Evolutionary conservation across 64 coral and sea anemone genomes (phyloP).

Genomic region (Stylophora pistillata): DNA sequence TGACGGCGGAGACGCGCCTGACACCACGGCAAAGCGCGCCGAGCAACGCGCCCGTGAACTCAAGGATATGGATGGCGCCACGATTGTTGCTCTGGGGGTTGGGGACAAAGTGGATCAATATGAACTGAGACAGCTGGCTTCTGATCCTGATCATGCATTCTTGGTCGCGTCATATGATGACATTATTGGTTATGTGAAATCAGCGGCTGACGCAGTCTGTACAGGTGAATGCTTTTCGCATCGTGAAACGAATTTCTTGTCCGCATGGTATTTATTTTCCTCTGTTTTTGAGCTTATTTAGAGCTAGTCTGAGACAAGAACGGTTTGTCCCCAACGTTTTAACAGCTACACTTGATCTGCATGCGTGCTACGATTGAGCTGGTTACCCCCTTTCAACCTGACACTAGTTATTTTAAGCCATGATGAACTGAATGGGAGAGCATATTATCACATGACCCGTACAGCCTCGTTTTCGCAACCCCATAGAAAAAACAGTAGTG

Average conservation of each 20-base stretch:
- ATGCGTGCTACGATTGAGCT: no score
- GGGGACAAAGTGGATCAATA: slow-evolving; percentile 82
- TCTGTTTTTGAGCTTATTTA: neutral
- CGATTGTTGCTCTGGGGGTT: slow-evolving; percentile 87
- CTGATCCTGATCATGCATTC: slow-evolving; percentile 95
- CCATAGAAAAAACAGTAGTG: no score
- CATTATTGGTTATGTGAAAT: slow-evolving; percentile 79
- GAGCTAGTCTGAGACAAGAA: neutral
- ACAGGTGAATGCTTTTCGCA: slow-evolving; percentile 27
- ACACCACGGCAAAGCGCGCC: slow-evolving; percentile 61
- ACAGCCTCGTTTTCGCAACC: no score
- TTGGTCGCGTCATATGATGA: slow-evolving; percentile 86
- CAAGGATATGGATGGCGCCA: slow-evolving; percentile 89
- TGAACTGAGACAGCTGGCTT: slow-evolving; percentile 80
- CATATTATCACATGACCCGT: no score
- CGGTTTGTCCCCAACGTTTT: no score
- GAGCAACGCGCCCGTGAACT: slow-evolving; percentile 79
- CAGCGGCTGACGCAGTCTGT: slow-evolving; percentile 83
- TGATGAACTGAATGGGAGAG: no score
- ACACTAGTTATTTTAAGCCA: no score
- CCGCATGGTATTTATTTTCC: neutral
- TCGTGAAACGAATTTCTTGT: neutral
- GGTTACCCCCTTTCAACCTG: no score
- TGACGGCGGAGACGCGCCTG: slow-evolving; percentile 70
- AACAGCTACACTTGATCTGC: no score